These are phyloP conservation scores for Agrochola litura DNA, from an alignment of 2,888 invertebrate genomes.

Conservation along the genomic window DNA sequence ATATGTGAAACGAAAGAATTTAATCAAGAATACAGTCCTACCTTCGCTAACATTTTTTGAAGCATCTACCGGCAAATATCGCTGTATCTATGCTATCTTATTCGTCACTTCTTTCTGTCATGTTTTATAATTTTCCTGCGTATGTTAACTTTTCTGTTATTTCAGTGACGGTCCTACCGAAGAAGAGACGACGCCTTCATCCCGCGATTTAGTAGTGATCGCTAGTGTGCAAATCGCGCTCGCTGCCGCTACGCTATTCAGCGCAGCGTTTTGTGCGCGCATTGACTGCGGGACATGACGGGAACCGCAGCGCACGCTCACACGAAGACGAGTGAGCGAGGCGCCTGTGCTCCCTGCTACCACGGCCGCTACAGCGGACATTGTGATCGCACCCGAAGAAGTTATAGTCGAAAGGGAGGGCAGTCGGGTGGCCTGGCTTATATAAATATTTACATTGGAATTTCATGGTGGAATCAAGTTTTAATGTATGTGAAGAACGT, in stretches of 20 bases:
- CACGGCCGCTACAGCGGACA: conserved; percentile 75
- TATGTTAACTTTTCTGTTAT: conserved; percentile 50
- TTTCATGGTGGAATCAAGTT: conserved; percentile 14
- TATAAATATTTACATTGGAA: conserved; percentile 78
- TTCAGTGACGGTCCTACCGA: conserved; percentile 82
- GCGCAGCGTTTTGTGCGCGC: conserved; percentile 89
- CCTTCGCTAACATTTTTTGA: background rate
- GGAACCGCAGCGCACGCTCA: conserved; percentile 83
- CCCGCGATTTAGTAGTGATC: conserved; percentile 86
- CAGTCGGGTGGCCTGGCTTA: conserved; percentile 91
- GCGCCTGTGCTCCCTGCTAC: conserved; percentile 75
- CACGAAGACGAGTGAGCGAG: conserved; percentile 83
- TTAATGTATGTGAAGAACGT: background rate
- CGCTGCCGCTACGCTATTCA: conserved; percentile 87
- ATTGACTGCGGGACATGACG: conserved; percentile 89
- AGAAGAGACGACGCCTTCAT: conserved; percentile 83
- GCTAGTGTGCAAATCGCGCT: conserved; percentile 88
- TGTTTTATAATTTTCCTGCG: background rate
- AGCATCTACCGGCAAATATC: background rate
- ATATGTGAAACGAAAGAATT: conserved; percentile 5
- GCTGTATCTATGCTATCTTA: background rate
- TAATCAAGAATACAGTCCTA: background rate
- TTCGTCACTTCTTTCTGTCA: background rate
- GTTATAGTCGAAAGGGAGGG: conserved; percentile 82
- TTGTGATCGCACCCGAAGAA: conserved; percentile 76